phyloP scores from a whole-genome alignment of 1,140 invertebrate species.

The Steinernema feltiae region DNA sequence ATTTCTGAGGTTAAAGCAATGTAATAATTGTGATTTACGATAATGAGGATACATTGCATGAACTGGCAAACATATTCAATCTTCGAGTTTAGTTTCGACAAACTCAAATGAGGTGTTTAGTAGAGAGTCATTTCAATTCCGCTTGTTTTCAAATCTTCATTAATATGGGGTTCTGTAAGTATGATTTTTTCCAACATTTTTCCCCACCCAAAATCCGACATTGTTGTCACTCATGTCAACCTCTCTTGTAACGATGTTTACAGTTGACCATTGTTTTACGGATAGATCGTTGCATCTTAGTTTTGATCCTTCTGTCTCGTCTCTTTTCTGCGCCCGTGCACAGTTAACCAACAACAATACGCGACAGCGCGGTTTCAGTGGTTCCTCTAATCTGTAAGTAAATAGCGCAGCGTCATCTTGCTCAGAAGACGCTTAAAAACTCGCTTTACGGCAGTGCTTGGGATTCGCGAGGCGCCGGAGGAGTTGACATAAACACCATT shows the following conservation, averaged over 20 bases:
- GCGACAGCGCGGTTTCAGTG: background rate
- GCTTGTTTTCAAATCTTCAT: background rate
- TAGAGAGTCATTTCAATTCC: too few relatives aligned
- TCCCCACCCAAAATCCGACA: background rate
- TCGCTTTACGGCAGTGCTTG: background rate
- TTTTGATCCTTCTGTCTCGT: too few relatives aligned
- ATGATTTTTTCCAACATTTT: background rate
- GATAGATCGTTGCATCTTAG: too few relatives aligned
- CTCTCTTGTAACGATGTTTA: background rate
- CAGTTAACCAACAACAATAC: background rate
- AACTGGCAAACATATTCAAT: too few relatives aligned
- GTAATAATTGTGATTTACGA: too few relatives aligned
- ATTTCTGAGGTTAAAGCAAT: too few relatives aligned
- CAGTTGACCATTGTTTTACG: background rate
- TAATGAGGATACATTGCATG: too few relatives aligned
- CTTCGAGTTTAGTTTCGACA: too few relatives aligned
- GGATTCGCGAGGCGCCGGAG: background rate
- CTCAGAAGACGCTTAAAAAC: background rate
- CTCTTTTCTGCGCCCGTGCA: background rate
- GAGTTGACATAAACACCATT: constrained; percentile 3
- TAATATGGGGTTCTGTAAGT: background rate
- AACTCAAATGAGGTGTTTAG: too few relatives aligned
- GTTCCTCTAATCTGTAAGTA: background rate
- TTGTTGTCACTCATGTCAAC: background rate
- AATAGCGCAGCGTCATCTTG: background rate